phyloP scores from a whole-genome alignment of 2,113 vertebrate genomes.

The Peromyscus polionotus region DNA sequence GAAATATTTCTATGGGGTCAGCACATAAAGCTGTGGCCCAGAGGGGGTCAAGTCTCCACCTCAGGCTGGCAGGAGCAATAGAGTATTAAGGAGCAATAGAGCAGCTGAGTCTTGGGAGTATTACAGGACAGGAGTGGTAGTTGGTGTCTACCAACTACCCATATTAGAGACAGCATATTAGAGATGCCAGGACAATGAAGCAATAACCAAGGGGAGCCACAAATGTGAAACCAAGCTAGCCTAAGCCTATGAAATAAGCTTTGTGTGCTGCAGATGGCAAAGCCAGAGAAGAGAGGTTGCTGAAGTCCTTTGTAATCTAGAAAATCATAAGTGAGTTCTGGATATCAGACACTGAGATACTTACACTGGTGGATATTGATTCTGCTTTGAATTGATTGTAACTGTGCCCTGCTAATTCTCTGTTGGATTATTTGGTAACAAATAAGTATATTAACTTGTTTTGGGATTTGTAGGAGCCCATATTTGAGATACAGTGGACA shows the following conservation, averaged over 20 bases:
- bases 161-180: not conserved
- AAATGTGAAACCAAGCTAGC: not conserved
- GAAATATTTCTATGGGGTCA: not conserved
- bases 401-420: not conserved
- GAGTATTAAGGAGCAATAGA: not conserved
- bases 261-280: not conserved
- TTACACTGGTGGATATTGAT: not conserved
- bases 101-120: not conserved
- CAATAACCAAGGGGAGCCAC: not conserved
- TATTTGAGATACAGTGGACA: not conserved
- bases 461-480: not conserved
- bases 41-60: not conserved
- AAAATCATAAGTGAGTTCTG: not conserved
- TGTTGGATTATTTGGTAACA: not conserved
- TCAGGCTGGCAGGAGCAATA: not conserved
- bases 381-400: not conserved
- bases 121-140: not conserved
- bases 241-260: not conserved
- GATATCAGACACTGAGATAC: not conserved
- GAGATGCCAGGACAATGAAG: not conserved
- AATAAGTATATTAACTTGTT: not conserved
- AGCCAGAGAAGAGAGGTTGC: not conserved
- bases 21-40: not conserved
- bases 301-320: not conserved
- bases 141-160: not conserved